phyloP scores from a whole-genome alignment of 2,797 vertebrate genomes.

The Mycteria americana region DNA sequence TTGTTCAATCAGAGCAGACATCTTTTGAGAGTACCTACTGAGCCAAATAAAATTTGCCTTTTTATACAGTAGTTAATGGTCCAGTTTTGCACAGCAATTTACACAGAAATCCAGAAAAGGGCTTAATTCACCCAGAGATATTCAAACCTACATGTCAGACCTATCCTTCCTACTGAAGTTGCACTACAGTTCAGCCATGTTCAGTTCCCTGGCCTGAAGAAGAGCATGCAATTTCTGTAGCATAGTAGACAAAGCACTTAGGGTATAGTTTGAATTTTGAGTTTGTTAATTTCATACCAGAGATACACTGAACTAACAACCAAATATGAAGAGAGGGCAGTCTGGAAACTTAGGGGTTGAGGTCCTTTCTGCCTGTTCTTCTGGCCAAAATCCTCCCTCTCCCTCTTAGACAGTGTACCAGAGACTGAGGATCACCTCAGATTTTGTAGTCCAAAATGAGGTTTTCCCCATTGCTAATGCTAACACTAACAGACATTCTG shows the following conservation, averaged over 20 bases:
- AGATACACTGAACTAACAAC: background rate
- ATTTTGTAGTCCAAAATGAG: background rate
- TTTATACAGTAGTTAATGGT: background rate
- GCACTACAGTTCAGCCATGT: accelerated
- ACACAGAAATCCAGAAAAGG: background rate
- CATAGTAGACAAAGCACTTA: background rate
- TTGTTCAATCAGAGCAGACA: background rate
- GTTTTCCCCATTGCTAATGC: background rate
- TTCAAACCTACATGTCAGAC: background rate
- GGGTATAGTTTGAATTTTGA: background rate
- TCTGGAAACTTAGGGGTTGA: background rate
- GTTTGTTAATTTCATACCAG: background rate
- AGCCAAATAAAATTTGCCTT: background rate
- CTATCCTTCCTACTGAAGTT: background rate
- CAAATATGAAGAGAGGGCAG: background rate
- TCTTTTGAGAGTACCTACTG: background rate
- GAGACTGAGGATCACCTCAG: background rate
- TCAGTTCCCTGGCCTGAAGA: background rate
- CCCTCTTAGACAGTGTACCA: background rate
- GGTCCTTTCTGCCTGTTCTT: background rate
- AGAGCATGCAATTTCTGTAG: background rate
- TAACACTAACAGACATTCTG: background rate
- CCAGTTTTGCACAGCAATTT: background rate
- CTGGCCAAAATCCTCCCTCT: background rate
- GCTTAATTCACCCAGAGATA: background rate